Conservation (phyloP, 2,888 invertebrate genomes). For the Odontocerum albicorne region DNA sequence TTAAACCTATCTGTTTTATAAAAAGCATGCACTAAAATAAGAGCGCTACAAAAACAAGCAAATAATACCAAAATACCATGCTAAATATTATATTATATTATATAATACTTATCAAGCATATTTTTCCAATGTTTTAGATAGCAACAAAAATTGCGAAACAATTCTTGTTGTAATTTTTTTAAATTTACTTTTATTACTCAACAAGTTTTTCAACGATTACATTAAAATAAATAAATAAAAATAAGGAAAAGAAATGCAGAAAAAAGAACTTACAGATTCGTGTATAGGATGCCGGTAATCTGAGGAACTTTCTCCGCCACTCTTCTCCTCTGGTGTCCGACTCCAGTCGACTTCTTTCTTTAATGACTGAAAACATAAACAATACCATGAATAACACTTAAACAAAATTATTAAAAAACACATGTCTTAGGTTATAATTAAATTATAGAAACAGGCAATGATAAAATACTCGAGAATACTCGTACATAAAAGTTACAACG, state of each 20-base stretch:
- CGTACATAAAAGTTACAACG: no score
- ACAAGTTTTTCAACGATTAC: conserved; percentile 2
- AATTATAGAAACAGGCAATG: no score
- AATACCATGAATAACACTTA: no score
- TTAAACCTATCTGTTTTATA: no score
- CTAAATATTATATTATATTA: background rate
- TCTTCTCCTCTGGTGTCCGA: conserved; percentile 75
- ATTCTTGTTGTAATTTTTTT: no score
- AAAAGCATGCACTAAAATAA: conserved; percentile 11
- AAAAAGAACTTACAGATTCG: conserved; percentile 72
- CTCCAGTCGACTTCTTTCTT: conserved; percentile 91
- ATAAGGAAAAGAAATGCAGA: conserved; percentile 4
- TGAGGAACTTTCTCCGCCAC: conserved; percentile 71
- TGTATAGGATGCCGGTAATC: conserved; percentile 77
- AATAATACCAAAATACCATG: background rate
- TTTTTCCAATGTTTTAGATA: background rate
- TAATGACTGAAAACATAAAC: conserved; percentile 67
- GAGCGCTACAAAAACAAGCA: conserved; percentile 17
- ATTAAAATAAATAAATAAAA: conserved; percentile 5
- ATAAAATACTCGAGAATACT: no score
- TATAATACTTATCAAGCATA: background rate
- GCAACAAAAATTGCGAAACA: no score
- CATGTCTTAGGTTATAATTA: no score
- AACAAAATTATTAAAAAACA: no score
- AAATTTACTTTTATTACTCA: background rate